Evolutionary conservation across 1,140 invertebrate species (phyloP).

Genomic region (Calliopsis andreniformis): DNA sequence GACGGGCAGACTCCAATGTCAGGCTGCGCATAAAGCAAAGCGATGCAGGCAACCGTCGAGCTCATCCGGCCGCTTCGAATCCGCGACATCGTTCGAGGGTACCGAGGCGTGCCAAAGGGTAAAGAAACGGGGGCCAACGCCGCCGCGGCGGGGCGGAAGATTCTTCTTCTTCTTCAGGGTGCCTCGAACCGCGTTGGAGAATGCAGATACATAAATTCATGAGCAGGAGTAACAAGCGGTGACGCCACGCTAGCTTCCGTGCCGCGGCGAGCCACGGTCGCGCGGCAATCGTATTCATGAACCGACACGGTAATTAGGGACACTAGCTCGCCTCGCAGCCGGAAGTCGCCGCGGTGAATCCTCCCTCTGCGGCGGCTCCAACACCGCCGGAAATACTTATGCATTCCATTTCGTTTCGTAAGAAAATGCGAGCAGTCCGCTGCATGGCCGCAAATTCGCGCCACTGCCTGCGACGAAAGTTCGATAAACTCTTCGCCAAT

Average conservation of each 20-base stretch:
- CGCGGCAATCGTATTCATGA: conserved; percentile 81
- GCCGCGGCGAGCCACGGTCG: conserved; percentile 61
- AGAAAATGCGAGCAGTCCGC: conserved; percentile 72
- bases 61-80: conserved; percentile 37
- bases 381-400: conserved; percentile 81
- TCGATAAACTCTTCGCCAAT: conserved; percentile 52
- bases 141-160: conserved; percentile 38
- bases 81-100: conserved; percentile 56
- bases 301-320: conserved; percentile 82
- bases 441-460: conserved; percentile 12
- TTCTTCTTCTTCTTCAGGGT: conserved; percentile 58
- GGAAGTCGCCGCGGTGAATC: conserved; percentile 80
- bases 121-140: conserved; percentile 42
- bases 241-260: conserved; percentile 82
- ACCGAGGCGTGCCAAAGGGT: conserved; percentile 56
- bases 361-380: conserved; percentile 70
- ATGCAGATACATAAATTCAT: conserved; percentile 83
- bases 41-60: conserved; percentile 10
- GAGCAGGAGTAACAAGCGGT: conserved; percentile 81
- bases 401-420: conserved; percentile 79
- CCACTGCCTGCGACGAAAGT: conserved; percentile 11
- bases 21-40: conserved; percentile 1
- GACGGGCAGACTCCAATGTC: too few relatives aligned
- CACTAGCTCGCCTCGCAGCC: conserved; percentile 80
- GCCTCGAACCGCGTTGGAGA: conserved; percentile 74